phyloP scores from a whole-genome alignment of 2,113 vertebrate genomes.

The Oryzias woworae region DNA sequence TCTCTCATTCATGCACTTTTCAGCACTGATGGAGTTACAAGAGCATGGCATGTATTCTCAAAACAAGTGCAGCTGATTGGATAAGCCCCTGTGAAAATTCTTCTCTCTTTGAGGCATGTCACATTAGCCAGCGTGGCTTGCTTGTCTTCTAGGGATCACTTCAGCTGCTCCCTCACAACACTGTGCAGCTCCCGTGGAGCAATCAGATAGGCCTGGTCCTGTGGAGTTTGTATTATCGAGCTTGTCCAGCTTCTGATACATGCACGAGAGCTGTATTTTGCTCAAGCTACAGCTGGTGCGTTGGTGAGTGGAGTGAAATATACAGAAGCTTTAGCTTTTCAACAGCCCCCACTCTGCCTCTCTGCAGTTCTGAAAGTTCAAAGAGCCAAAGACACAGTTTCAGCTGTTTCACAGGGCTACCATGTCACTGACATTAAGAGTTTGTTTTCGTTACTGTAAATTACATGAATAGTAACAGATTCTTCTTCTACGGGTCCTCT shows the following conservation, averaged over 20 bases:
- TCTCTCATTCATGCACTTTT: not conserved
- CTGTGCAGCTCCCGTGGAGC: constrained; percentile 68
- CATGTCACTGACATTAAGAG: constrained; percentile 22
- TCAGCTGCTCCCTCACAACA: constrained; percentile 53
- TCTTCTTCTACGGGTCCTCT: not conserved
- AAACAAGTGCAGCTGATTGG: constrained; percentile 48
- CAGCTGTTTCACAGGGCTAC: constrained; percentile 61
- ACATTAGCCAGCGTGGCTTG: constrained; percentile 48
- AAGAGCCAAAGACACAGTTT: constrained; percentile 15
- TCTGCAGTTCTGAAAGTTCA: constrained; percentile 40
- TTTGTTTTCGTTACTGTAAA: constrained; percentile 1
- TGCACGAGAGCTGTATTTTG: constrained; percentile 54
- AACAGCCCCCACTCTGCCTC: constrained; percentile 35
- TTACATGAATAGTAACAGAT: not conserved
- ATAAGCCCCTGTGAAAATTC: constrained; percentile 56
- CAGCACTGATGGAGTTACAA: not conserved
- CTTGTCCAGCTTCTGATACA: constrained; percentile 53
- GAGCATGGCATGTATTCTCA: constrained; percentile 12
- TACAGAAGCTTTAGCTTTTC: constrained; percentile 61
- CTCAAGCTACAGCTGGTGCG: constrained; percentile 38
- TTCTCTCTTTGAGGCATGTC: constrained; percentile 37
- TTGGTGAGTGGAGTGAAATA: constrained; percentile 19
- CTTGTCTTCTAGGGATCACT: constrained; percentile 62
- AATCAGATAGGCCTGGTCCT: constrained; percentile 61
- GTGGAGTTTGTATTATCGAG: constrained; percentile 36